A percentile compares a stretch with the other conserved stretches of the same genome.
Conservation (phyloP, 2,888 invertebrate species). For the Drosophila mimetica region DNA sequence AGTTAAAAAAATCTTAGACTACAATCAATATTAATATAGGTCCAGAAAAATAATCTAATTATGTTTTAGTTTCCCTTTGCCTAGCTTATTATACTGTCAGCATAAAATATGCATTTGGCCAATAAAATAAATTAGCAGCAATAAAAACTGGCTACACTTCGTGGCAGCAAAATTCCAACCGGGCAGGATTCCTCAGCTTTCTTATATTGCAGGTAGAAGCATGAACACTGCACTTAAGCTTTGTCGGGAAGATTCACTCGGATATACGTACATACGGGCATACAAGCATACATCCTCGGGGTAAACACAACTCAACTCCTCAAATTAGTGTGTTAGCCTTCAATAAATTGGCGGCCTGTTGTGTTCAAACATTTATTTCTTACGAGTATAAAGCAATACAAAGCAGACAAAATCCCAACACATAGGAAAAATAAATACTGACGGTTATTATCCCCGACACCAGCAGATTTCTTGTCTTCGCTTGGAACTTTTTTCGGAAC, state of each 20-base stretch:
- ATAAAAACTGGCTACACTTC: not conserved
- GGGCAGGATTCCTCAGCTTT: slow-evolving; percentile 46
- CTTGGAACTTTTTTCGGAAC: slow-evolving; percentile 14
- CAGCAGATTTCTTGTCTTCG: slow-evolving; percentile 51
- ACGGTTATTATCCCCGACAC: slow-evolving; percentile 55
- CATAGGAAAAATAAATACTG: slow-evolving; percentile 62
- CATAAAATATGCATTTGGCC: not conserved
- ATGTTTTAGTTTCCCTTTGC: no score
- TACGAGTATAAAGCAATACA: slow-evolving; percentile 70
- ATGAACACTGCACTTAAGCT: slow-evolving; percentile 50
- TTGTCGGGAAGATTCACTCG: slow-evolving; percentile 40
- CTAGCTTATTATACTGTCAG: not conserved
- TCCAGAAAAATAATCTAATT: not conserved
- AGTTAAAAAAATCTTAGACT: no score
- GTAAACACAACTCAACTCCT: slow-evolving; percentile 82
- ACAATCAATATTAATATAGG: no score
- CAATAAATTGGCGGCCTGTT: slow-evolving; percentile 56
- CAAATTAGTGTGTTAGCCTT: slow-evolving; percentile 82
- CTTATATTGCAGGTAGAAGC: slow-evolving; percentile 55
- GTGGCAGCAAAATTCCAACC: slow-evolving; percentile 50
- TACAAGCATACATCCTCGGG: slow-evolving; percentile 56
- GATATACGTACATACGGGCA: slow-evolving; percentile 19
- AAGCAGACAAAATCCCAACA: slow-evolving; percentile 56
- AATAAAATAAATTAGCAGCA: not conserved
- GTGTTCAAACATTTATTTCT: slow-evolving; percentile 69